Base-by-base conservation (phyloP, 1,140 invertebrate species). In the Leptinotarsa texana region DNA sequence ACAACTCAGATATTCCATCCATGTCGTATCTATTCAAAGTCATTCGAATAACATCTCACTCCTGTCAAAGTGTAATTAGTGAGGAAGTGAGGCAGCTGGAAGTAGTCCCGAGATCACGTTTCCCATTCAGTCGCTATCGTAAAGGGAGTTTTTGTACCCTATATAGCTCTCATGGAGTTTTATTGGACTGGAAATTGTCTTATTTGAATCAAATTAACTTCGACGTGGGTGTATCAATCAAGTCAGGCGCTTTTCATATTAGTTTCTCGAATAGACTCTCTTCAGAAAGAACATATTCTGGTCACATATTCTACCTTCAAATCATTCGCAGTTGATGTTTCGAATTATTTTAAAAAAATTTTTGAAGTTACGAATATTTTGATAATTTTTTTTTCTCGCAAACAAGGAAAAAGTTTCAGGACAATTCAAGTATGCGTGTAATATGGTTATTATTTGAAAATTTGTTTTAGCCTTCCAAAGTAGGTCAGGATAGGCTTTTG, bases 1-100 rank as follows among this genome's bases (percentile, higher is more conserved):
- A 57, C 51, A n/a, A 17, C 17, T 57, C 13, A 57, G 17, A 57
- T 17, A 57, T 57, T 57, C 51, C 51, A 57, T 8, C 15, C 4
- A 0, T 57, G 51, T 57, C 17, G 51, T 15, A 13, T 18, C n/a
- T 18, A 18, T 57, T 57, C 51, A 57, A 15, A 57, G 15, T 18
- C 51, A 57, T 57, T 18, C 51, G 51, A 57, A 57, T 57, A 57
- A 57, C 51, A 57, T 57, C 51, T 57, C 51, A 57, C 51, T 57
- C n/a, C 13, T 57, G 51, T 57, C 51, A 57, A 57, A 57, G 51
- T 57, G 51, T 57, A 57, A 57, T 57, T 57, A 57, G 51, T 57
- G 51, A 57, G 51, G 51, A 15, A 17, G 51, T 57, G 51, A 57
- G n/a, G 51, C 51, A 15, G 51, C 51, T 57, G 51, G 17, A 57